Evolutionary conservation across 2,113 vertebrate genomes (phyloP).

Genomic region (Hippocampus comes): DNA sequence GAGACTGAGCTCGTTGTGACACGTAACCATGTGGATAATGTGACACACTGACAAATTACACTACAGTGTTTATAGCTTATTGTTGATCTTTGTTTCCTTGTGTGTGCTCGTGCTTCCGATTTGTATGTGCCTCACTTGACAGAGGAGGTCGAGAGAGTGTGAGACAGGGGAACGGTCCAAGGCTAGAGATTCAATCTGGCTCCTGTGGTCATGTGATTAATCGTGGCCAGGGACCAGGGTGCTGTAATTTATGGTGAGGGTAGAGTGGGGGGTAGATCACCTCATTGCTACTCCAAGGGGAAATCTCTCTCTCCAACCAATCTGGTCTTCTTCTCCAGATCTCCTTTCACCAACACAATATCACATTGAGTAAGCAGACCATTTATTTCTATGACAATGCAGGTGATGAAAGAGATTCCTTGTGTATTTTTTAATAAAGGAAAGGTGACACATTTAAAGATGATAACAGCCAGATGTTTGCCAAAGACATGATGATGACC

Average conservation of each 20-base stretch:
- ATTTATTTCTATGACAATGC: conserved; percentile 26
- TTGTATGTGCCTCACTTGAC: conserved; percentile 33
- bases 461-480: not conserved
- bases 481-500: not conserved
- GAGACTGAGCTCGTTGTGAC: conserved; percentile 7
- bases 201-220: conserved; percentile 74
- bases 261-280: conserved; percentile 35
- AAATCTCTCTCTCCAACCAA: conserved; percentile 68
- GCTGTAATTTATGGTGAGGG: conserved; percentile 70
- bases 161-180: conserved; percentile 64
- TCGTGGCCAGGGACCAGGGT: conserved; percentile 60
- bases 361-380: conserved; percentile 21
- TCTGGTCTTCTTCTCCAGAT: conserved; percentile 48
- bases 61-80: not conserved
- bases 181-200: conserved; percentile 74
- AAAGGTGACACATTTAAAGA: conserved; percentile 8
- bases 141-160: conserved; percentile 41
- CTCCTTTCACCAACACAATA: conserved; percentile 19
- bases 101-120: conserved; percentile 20
- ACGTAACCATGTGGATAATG: conserved; percentile 34
- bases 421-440: conserved; percentile 1
- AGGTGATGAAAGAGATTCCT: conserved; percentile 21
- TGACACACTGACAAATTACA: conserved; percentile 34
- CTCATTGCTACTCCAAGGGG: conserved; percentile 54
- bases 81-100: not conserved